These are phyloP conservation scores for Crocodylus rhombifer DNA, from an alignment of 2,797 vertebrate species.

Conservation along the genomic window DNA sequence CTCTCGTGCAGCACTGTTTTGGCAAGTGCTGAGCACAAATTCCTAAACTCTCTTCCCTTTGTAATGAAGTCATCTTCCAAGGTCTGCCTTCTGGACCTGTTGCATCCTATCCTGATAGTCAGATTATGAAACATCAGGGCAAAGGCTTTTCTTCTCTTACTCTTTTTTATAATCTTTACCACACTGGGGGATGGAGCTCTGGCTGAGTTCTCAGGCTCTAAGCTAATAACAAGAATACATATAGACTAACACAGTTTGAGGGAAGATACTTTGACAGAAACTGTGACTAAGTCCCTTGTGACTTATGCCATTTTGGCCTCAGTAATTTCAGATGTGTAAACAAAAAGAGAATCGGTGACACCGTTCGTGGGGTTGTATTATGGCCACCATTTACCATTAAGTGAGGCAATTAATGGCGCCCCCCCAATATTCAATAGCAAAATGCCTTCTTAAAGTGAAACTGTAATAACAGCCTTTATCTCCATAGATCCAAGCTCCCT, in stretches of 20 bases:
- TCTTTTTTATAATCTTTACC: not conserved
- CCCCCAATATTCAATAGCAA: no score
- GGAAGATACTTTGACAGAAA: not conserved
- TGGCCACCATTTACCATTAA: no score
- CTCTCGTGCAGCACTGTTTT: not conserved
- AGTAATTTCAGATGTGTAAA: not conserved
- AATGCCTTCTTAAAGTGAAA: no score
- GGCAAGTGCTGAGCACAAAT: accelerated
- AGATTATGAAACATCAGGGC: not conserved
- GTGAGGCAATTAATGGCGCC: no score
- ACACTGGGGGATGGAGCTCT: no score
- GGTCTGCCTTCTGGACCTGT: not conserved
- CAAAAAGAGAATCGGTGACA: accelerated
- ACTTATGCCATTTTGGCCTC: not conserved
- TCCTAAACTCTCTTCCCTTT: no score
- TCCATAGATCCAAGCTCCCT: not conserved
- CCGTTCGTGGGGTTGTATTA: not conserved
- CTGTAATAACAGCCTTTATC: no score
- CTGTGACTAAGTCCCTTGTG: accelerated
- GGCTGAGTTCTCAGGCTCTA: no score
- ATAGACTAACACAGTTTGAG: not conserved
- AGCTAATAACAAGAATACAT: no score
- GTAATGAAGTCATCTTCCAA: not conserved
- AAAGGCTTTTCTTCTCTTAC: not conserved
- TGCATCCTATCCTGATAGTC: not conserved